A percentile compares a stretch with the other conserved stretches of the same genome.
These are phyloP conservation scores for Pygmarrhopalites habei DNA, from an alignment of 1,140 invertebrate species.

Conservation along the genomic window DNA sequence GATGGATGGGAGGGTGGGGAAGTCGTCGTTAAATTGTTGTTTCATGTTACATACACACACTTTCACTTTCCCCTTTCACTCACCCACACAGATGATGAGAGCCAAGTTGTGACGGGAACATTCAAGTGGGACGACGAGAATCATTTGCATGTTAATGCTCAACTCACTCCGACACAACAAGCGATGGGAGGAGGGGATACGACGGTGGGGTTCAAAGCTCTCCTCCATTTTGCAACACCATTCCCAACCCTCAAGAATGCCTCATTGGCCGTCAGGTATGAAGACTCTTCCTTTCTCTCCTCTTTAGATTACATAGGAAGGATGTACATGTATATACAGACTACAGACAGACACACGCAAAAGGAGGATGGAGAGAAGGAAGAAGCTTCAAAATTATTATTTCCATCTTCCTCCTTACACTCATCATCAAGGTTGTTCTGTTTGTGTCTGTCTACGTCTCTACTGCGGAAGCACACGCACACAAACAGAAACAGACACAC, in stretches of 20 bases:
- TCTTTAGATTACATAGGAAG: neutral
- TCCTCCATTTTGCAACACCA: conserved; percentile 31
- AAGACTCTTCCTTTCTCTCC: neutral
- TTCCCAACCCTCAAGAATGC: conserved; percentile 35
- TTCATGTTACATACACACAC: conserved; percentile 33
- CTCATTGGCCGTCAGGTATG: conserved; percentile 25
- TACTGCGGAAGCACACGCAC: too few relatives aligned
- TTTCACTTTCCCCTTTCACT: neutral
- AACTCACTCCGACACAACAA: conserved; percentile 27
- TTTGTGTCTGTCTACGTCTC: too few relatives aligned
- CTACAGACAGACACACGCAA: too few relatives aligned
- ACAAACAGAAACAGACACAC: too few relatives aligned
- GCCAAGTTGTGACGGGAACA: conserved; percentile 22
- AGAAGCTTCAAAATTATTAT: too few relatives aligned
- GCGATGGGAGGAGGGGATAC: too few relatives aligned
- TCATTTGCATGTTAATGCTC: conserved; percentile 34
- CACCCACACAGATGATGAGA: conserved; percentile 27
- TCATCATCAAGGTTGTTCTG: too few relatives aligned
- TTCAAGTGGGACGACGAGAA: conserved; percentile 28
- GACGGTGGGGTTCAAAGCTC: conserved; percentile 23
- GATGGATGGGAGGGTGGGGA: too few relatives aligned
- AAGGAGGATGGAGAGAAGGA: too few relatives aligned
- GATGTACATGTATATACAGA: neutral
- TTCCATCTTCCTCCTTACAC: too few relatives aligned
- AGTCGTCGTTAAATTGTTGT: conserved; percentile 25